Conservation (phyloP, 2,797 vertebrate species). For the Setipinna tenuifilis region DNA sequence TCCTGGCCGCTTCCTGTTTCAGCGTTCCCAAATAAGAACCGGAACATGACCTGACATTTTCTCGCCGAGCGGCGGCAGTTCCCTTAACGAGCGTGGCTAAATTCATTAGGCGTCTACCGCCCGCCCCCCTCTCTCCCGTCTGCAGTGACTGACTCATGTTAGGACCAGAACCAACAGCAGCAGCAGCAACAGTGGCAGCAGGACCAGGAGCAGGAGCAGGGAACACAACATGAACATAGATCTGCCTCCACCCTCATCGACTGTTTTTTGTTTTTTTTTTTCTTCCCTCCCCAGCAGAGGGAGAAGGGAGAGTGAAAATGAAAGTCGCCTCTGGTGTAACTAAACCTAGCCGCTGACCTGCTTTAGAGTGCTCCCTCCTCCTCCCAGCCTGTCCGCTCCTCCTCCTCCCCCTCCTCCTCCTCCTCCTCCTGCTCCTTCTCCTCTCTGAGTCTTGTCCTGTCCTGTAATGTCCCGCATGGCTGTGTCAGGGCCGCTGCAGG, state of each 20-base stretch:
- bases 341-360: conserved; percentile 18
- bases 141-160: conserved; percentile 12
- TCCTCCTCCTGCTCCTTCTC: too few species aligned
- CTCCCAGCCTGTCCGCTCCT: too few species aligned
- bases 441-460: not conserved
- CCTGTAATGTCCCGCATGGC: not conserved
- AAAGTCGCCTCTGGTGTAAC: not conserved
- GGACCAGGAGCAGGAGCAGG: not conserved
- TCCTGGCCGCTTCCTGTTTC: conserved; percentile 37
- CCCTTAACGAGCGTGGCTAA: conserved; percentile 35
- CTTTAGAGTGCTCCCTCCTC: not conserved
- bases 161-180: not conserved
- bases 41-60: conserved; percentile 42
- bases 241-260: too few species aligned
- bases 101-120: conserved; percentile 35
- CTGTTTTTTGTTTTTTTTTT: not conserved
- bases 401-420: too few species aligned
- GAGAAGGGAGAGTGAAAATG: not conserved
- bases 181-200: not conserved
- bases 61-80: conserved; percentile 39
- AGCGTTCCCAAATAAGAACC: conserved; percentile 43
- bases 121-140: not conserved
- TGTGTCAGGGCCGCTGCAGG: not conserved
- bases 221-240: not conserved
- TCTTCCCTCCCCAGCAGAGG: not conserved